Evolutionary conservation across 2,888 invertebrate species (phyloP), one percentile per base, ranked within the genome.

Genomic region (Heliconius cydno): DNA sequence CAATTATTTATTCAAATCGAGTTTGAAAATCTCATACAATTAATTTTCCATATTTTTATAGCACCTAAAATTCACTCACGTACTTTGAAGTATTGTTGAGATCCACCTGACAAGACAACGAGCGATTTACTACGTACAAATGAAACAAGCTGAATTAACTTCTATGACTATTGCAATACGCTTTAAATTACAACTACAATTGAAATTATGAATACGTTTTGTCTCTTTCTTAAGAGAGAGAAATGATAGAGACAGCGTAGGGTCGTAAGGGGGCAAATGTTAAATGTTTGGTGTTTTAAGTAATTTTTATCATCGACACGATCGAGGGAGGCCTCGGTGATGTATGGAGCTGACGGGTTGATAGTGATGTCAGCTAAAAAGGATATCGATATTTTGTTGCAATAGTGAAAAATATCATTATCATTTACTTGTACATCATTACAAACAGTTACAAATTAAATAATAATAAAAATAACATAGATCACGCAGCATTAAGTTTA

Each of bases 221-320:
- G 77, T 87, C 87, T 85, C 86, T 81, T 82, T 88, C 86, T 76
- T 73, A 68, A 82, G 57, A 74, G 73, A 76, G 74, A 70, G 91
- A 79, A 86, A 63, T n/a, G 88, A 92, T 81, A 85, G 88, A 85
- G 92, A 93, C 77, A 83, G 86, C 65, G 77, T 81, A 86, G 85
- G 88, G 89, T 88, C 89, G 85, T 83, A 83, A 88, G 87, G 90
- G 90, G 91, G 90, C 92, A 89, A 84, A 91, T 90, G 93, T 92
- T 93, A 93, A 94, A 94, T 93, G 93, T 91, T 92, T 92, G 92
- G 93, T 93, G 94, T 93, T 94, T 93, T 94, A 94, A 94, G 94
- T 94, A 94, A 94, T 94, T 94, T 94, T 94, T 94, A 94, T 95
- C 95, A 89, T 91, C 90, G 92, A 93, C 94, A 94, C 94, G 90